A percentile compares a stretch with the other conserved stretches of the same genome.
These are phyloP conservation scores for Ferdinandea cuprea DNA, from an alignment of 2,888 invertebrate genomes.

Conservation along the genomic window DNA sequence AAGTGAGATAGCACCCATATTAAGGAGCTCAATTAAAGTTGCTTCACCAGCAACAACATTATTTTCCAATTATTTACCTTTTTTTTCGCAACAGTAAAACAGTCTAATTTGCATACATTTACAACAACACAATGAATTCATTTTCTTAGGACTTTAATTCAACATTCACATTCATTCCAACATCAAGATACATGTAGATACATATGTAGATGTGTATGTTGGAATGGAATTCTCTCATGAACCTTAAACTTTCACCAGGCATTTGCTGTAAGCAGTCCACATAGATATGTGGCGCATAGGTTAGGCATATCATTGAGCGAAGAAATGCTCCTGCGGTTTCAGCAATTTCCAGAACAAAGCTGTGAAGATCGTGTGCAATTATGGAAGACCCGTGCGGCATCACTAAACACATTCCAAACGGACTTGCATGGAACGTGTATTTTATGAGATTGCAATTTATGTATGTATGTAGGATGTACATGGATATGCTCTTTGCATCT, in stretches of 20 bases:
- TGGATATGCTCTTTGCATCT: slow-evolving; percentile 18
- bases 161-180: neutral
- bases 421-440: slow-evolving; percentile 32
- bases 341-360: slow-evolving; percentile 59
- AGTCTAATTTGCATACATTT: slow-evolving; percentile 11
- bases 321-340: slow-evolving; percentile 20
- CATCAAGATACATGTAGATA: neutral
- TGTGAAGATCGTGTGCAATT: slow-evolving; percentile 31
- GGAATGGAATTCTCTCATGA: slow-evolving; percentile 12
- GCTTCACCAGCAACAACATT: neutral
- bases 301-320: neutral
- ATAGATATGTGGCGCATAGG: neutral
- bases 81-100: slow-evolving; percentile 10
- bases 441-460: slow-evolving; percentile 33
- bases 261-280: neutral
- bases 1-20: no score
- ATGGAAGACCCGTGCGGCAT: slow-evolving; percentile 21
- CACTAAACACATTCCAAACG: slow-evolving; percentile 31
- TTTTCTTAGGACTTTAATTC: neutral
- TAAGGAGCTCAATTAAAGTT: neutral
- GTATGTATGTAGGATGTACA: neutral
- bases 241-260: slow-evolving; percentile 14
- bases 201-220: neutral
- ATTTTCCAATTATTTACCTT: neutral
- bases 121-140: slow-evolving; percentile 6